These are phyloP conservation scores for Dusona sp. DNA, from an alignment of 2,888 invertebrate genomes.

Conservation along the genomic window DNA sequence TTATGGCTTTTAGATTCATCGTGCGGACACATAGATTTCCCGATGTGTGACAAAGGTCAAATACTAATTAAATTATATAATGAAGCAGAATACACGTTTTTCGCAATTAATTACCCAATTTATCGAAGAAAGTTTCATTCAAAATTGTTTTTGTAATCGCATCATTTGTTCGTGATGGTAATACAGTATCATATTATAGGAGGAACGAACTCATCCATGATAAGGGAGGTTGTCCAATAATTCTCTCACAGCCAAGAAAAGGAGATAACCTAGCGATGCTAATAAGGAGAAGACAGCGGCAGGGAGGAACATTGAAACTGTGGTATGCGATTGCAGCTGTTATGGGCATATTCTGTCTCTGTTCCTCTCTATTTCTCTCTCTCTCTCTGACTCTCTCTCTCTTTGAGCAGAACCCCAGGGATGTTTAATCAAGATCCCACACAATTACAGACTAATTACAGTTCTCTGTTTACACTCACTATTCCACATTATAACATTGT, in stretches of 20 bases:
- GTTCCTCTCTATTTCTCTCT: neutral
- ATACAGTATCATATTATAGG: neutral
- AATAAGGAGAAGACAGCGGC: neutral
- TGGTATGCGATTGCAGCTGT: slow-evolving; percentile 46
- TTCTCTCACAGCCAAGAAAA: slow-evolving; percentile 27
- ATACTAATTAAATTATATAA: neutral
- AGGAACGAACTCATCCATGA: slow-evolving; percentile 34
- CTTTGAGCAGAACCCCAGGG: slow-evolving; percentile 51
- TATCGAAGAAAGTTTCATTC: neutral
- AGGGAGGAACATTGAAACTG: slow-evolving; percentile 26
- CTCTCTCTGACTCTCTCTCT: neutral
- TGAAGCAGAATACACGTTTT: neutral
- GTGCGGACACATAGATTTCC: neutral
- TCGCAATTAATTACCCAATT: neutral
- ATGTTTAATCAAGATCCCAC: slow-evolving; percentile 55
- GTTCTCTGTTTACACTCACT: slow-evolving; percentile 48
- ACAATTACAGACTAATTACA: slow-evolving; percentile 62
- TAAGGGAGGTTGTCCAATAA: slow-evolving; percentile 36
- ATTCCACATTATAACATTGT: slow-evolving; percentile 31
- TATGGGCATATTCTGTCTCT: slow-evolving; percentile 44
- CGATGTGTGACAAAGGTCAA: neutral
- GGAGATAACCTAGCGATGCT: neutral
- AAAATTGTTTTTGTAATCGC: neutral
- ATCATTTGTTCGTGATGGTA: neutral
- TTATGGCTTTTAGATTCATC: neutral